Base-by-base conservation (phyloP, 2,888 invertebrate genomes). In the Caenorhabditis drosophilae region DNA sequence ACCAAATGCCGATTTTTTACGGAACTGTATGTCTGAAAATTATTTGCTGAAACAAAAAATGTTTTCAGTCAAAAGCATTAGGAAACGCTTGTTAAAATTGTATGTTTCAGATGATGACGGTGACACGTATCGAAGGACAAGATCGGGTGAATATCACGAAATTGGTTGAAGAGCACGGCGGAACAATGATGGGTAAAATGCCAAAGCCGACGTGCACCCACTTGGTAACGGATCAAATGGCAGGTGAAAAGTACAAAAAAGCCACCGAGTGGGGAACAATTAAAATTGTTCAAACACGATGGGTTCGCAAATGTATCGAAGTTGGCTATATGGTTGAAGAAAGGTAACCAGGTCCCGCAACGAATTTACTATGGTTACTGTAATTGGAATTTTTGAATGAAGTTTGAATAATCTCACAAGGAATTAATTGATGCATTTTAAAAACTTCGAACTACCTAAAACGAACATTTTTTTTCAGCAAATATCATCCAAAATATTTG, bases 181-280 rank as follows among this genome's bases (percentile, higher is more conserved):
- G 71, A 20, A 51, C 35, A 11, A 57, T 73, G 40, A 56, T 61
- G 18, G 72, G 71, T 15, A 68, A 69, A 16, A 78, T 79, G 79
- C 48, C 47, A n/a, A 63, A 51, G 40, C 45, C 26, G 1, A 42
- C 26, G 26, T 78, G 78, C 40, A 78, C 75, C 0, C 77, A 79
- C 62, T 45, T 79, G 18, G 56, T 79, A 3, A 60, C 70, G 2
- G 70, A 74, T 26, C 50, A 56, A 18, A 75, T 67, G 38, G 58
- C 55, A 11, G 75, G 78, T 0, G 62, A 63, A 15, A 79, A 79
- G 51, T 76, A 63, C 48, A 61, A 49, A 38, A 67, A 68, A 45
- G 79, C 79, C 4, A 34, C 42, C 6, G 69, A 76, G 49, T 79
- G 79, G 79, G 70, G 66, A 27, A 60, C 58, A n/a, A 50, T 79